phyloP scores from a whole-genome alignment of 2,888 invertebrate species.

The Megastigmus dorsalis region DNA sequence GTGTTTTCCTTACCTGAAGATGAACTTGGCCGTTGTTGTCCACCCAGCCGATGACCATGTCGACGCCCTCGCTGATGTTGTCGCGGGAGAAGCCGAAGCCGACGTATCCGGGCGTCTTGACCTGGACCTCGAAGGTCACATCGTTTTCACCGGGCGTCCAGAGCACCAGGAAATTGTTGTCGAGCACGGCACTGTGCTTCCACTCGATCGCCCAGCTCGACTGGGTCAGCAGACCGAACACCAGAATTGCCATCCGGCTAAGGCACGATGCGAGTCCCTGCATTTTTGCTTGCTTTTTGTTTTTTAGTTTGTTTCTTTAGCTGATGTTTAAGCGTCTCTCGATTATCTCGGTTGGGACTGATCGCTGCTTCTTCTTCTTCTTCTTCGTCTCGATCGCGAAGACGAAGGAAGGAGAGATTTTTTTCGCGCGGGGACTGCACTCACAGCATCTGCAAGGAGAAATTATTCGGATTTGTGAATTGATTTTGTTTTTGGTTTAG shows the following conservation, averaged over 20 bases:
- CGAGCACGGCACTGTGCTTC: conserved; percentile 78
- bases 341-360: no score
- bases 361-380: no score
- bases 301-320: no score
- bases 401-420: background rate
- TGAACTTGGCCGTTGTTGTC: conserved; percentile 85
- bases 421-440: background rate
- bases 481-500: no score
- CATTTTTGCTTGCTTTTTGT: no score
- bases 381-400: background rate
- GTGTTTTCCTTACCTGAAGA: conserved; percentile 86
- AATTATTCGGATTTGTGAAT: conserved; percentile 6
- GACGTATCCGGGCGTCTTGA: conserved; percentile 88
- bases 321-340: no score
- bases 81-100: conserved; percentile 90
- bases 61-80: conserved; percentile 87
- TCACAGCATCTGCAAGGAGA: conserved; percentile 60
- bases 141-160: conserved; percentile 85
- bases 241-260: background rate
- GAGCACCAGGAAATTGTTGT: conserved; percentile 79
- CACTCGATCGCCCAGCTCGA: conserved; percentile 72
- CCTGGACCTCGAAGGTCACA: conserved; percentile 89
- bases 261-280: conserved; percentile 17
- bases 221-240: conserved; percentile 55
- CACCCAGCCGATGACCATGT: conserved; percentile 93